These are phyloP conservation scores for Nomada fabriciana DNA, from an alignment of 2,888 invertebrate species.

Conservation along the genomic window DNA sequence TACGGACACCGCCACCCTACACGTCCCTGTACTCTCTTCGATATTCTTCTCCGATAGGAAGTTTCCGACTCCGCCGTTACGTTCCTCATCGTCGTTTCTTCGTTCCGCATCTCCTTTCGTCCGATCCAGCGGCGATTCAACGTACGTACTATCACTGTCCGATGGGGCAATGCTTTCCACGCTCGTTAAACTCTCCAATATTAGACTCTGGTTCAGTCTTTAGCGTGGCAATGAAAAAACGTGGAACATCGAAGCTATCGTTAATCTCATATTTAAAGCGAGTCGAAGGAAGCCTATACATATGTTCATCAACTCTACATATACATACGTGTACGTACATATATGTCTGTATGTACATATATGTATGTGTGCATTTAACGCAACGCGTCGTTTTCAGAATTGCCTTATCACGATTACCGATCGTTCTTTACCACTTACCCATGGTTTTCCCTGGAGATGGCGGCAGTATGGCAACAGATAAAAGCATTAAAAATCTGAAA, in stretches of 20 bases:
- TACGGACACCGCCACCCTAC: slow-evolving; percentile 77
- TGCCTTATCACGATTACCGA: not conserved
- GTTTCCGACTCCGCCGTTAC: not conserved
- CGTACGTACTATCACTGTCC: not conserved
- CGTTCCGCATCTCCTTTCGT: slow-evolving; percentile 34
- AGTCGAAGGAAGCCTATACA: not conserved
- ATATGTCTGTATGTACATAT: too few species aligned
- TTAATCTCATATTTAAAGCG: not conserved
- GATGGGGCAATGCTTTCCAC: slow-evolving; percentile 53
- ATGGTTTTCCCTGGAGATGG: slow-evolving; percentile 86
- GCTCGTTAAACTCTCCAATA: slow-evolving; percentile 81
- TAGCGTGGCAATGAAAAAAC: slow-evolving; percentile 16
- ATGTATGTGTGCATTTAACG: too few species aligned
- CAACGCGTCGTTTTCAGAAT: not conserved
- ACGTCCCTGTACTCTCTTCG: not conserved
- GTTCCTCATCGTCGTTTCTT: slow-evolving; percentile 27
- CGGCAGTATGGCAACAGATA: slow-evolving; percentile 69
- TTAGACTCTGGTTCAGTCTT: slow-evolving; percentile 88
- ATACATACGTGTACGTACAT: too few species aligned
- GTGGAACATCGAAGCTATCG: not conserved
- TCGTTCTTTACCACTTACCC: slow-evolving; percentile 85
- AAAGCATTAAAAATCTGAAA: slow-evolving; percentile 73
- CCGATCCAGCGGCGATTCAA: slow-evolving; percentile 59
- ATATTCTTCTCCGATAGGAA: slow-evolving; percentile 53
- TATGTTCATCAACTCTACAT: not conserved